These are phyloP conservation scores for Gortyna flavago DNA, from an alignment of 2,888 invertebrate genomes.

Conservation along the genomic window DNA sequence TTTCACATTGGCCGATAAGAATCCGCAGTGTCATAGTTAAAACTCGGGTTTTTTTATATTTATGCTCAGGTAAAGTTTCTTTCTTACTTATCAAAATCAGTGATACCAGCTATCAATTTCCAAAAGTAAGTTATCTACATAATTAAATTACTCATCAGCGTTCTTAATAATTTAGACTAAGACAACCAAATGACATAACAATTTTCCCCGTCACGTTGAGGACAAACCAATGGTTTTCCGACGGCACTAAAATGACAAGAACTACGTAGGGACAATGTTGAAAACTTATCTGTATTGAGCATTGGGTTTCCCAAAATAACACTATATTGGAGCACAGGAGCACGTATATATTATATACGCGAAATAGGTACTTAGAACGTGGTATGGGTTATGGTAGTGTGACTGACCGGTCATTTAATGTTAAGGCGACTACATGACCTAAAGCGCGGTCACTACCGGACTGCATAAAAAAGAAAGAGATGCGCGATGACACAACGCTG, in stretches of 20 bases:
- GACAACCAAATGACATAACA: not conserved
- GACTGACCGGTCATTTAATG: not conserved
- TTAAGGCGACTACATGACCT: no score
- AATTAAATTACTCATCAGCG: not conserved
- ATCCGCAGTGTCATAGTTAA: not conserved
- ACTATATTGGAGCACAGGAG: not conserved
- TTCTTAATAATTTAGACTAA: slow-evolving; percentile 17
- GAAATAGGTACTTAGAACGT: not conserved
- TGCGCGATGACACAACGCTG: no score
- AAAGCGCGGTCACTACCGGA: no score
- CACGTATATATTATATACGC: not conserved
- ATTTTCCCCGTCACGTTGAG: slow-evolving; percentile 13
- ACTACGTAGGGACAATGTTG: not conserved
- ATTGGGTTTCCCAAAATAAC: slow-evolving; percentile 21
- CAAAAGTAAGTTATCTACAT: not conserved
- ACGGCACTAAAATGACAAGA: slow-evolving; percentile 2
- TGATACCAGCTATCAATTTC: not conserved
- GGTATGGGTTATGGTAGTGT: not conserved
- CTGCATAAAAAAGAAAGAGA: no score
- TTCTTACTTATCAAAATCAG: no score
- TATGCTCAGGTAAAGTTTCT: no score
- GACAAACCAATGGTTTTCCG: slow-evolving; percentile 33
- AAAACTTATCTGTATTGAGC: not conserved
- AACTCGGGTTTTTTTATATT: not conserved
- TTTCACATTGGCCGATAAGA: not conserved